Evolutionary conservation across 2,797 vertebrate species (phyloP).

Genomic region (Sebastes variabilis): DNA sequence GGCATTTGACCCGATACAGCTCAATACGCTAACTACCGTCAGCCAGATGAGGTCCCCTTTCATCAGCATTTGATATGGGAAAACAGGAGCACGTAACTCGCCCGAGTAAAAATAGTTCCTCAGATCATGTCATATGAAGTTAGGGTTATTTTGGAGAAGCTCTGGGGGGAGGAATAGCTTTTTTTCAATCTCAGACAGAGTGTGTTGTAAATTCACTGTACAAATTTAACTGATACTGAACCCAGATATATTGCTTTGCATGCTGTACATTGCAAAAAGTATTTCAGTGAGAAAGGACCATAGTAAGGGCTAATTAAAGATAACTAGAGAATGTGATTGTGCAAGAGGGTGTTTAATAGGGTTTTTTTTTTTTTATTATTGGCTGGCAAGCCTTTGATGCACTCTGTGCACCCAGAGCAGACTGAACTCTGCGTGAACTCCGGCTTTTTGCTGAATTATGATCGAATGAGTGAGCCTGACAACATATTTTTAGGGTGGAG

Average conservation of each 20-base stretch:
- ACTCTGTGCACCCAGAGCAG: conserved; percentile 44
- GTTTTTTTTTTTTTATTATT: conserved; percentile 9
- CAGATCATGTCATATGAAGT: conserved; percentile 65
- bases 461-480: conserved; percentile 73
- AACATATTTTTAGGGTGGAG: conserved; percentile 66
- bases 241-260: neutral
- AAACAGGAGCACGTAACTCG: conserved; percentile 40
- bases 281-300: neutral
- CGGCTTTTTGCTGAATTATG: conserved; percentile 68
- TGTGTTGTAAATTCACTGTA: neutral
- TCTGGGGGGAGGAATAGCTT: neutral
- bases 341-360: conserved; percentile 36
- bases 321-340: conserved; percentile 14
- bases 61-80: conserved; percentile 68
- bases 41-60: conserved; percentile 75
- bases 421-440: conserved; percentile 73
- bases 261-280: neutral
- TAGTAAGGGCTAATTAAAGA: conserved; percentile 38
- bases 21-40: conserved; percentile 67
- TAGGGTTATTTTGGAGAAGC: conserved; percentile 45
- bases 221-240: neutral
- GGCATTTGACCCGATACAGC: conserved; percentile 77
- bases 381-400: conserved; percentile 37
- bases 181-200: neutral
- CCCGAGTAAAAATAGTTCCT: conserved; percentile 64